Evolutionary conservation across 1,140 invertebrate species (phyloP).

Genomic region (Meteorus sp.): DNA sequence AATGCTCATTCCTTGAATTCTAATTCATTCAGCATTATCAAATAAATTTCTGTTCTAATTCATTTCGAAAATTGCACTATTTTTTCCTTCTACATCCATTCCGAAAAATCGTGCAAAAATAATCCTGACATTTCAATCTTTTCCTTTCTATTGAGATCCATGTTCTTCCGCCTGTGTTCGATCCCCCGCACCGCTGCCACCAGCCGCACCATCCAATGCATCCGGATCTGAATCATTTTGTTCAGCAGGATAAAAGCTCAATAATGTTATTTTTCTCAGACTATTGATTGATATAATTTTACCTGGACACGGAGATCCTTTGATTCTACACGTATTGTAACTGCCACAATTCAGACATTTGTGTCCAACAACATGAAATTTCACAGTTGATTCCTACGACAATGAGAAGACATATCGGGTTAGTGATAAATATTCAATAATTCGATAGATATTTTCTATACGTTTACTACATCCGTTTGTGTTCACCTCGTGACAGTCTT

Average conservation of each 20-base stretch:
- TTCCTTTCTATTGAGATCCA: slow-evolving; percentile 31
- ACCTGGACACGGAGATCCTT: slow-evolving; percentile 60
- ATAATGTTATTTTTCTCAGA: too few species aligned
- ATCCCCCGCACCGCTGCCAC: slow-evolving; percentile 36
- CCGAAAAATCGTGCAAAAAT: neutral
- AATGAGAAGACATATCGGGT: slow-evolving; percentile 29
- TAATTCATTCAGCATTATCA: too few species aligned
- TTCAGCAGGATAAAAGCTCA: neutral
- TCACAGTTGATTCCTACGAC: slow-evolving; percentile 74
- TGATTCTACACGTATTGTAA: slow-evolving; percentile 81
- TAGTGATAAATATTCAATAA: slow-evolving; percentile 22
- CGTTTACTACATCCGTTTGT: too few species aligned
- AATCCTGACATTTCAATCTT: slow-evolving; percentile 1
- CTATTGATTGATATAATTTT: too few species aligned
- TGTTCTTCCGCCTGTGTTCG: slow-evolving; percentile 36
- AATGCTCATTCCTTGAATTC: too few species aligned
- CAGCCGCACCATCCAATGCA: slow-evolving; percentile 37
- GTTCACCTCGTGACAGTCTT: slow-evolving; percentile 88
- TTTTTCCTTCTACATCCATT: neutral
- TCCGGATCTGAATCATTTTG: slow-evolving; percentile 36
- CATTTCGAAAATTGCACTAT: too few species aligned
- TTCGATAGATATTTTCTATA: neutral
- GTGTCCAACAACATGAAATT: slow-evolving; percentile 82
- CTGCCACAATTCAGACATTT: slow-evolving; percentile 83
- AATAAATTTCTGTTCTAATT: too few species aligned